Percentiles rank a stretch among this genome's conserved stretches.
Conservation (phyloP, 2,797 vertebrate species). For the Gallinago solitaria region DNA sequence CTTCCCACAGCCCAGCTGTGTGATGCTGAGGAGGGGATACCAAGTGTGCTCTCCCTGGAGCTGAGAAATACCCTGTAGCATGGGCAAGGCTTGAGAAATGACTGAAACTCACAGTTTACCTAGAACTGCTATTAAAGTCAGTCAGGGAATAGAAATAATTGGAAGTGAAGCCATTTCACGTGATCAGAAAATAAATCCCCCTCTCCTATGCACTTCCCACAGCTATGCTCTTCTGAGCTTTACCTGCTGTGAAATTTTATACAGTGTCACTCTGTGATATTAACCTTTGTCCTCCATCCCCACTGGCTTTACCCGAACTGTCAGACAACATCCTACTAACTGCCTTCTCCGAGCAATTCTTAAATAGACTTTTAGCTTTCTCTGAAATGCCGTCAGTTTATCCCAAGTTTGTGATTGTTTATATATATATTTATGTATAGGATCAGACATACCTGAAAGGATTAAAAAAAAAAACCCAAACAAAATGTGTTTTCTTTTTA, state of each 20-base stretch:
- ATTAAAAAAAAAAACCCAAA: not conserved
- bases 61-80: not conserved
- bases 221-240: not conserved
- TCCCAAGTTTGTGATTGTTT: not conserved
- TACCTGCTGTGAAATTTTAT: conserved; percentile 63
- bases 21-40: fast-evolving
- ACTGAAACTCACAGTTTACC: not conserved
- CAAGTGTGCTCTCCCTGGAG: not conserved
- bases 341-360: conserved; percentile 29
- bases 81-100: not conserved
- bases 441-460: not conserved
- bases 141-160: conserved; percentile 2
- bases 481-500: not conserved
- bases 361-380: conserved; percentile 50
- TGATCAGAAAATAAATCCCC: conserved; percentile 34
- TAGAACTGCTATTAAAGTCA: conserved; percentile 22
- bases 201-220: not conserved
- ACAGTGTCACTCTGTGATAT: conserved; percentile 35
- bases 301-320: conserved; percentile 51
- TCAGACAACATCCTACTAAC: conserved; percentile 47
- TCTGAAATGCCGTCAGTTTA: not conserved
- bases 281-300: conserved; percentile 56
- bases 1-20: fast-evolving
- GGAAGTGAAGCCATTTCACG: conserved; percentile 11
- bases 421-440: not conserved